Conservation (phyloP, 2,888 invertebrate genomes). For the Meteorus cinctellus region DNA sequence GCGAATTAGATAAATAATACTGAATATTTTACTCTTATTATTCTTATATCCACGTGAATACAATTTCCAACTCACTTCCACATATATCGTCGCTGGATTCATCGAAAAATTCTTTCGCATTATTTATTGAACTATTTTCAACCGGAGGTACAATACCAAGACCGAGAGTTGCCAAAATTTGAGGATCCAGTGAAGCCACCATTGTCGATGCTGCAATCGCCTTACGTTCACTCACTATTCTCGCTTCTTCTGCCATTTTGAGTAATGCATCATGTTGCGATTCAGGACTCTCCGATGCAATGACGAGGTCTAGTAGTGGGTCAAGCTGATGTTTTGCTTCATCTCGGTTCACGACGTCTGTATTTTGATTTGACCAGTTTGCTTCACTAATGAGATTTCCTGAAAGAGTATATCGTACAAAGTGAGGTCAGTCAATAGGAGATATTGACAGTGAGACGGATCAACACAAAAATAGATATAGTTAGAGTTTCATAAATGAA, state of each 20-base stretch:
- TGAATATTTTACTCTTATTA: not conserved
- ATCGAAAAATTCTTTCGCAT: constrained; percentile 62
- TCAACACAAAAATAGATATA: not conserved
- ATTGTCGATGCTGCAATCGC: constrained; percentile 40
- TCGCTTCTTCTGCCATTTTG: constrained; percentile 65
- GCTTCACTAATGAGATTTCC: constrained; percentile 55
- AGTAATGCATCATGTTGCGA: constrained; percentile 64
- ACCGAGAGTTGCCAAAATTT: constrained; percentile 61
- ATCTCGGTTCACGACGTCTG: constrained; percentile 37
- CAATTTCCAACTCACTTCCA: constrained; percentile 56
- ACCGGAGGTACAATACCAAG: constrained; percentile 40
- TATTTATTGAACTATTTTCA: constrained; percentile 25
- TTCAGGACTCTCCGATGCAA: constrained; percentile 66
- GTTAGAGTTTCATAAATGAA: constrained; percentile 33
- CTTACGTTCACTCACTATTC: constrained; percentile 58
- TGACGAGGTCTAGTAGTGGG: constrained; percentile 68
- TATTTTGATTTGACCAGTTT: constrained; percentile 69
- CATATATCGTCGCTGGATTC: constrained; percentile 69
- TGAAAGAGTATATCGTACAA: constrained; percentile 41
- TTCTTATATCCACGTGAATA: not conserved
- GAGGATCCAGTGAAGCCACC: constrained; percentile 58
- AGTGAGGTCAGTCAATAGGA: constrained; percentile 6
- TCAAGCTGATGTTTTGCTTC: constrained; percentile 54
- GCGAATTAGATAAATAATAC: not conserved
- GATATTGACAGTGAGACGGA: not conserved